Percentiles rank a stretch among this genome's conserved stretches.
phyloP scores from a whole-genome alignment of 2,113 vertebrate genomes.

The Malurus cyaneus region DNA sequence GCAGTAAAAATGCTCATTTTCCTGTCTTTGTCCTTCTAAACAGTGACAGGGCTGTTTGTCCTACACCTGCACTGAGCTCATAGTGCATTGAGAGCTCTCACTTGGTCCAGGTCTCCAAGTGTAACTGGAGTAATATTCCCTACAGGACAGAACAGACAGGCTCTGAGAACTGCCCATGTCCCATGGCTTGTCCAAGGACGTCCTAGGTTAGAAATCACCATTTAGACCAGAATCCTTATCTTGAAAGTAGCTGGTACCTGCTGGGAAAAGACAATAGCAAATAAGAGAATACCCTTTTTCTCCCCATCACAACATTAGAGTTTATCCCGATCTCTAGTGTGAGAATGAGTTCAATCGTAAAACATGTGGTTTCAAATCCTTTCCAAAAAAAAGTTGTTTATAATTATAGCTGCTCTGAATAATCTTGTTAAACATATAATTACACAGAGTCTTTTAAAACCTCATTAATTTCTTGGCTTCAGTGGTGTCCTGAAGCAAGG shows the following conservation, averaged over 20 bases:
- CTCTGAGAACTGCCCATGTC: not conserved
- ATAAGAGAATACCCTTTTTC: not conserved
- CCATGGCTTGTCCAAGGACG: not conserved
- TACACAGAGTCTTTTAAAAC: conserved; percentile 33
- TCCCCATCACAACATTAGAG: not conserved
- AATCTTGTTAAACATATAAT: conserved; percentile 57
- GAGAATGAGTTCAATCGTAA: conserved; percentile 12
- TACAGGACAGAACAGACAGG: not conserved
- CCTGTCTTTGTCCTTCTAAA: not conserved
- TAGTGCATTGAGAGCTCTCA: not conserved
- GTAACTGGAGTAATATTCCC: not conserved
- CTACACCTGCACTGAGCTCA: fast-evolving
- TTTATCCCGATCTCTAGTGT: not conserved
- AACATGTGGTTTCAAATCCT: conserved; percentile 30
- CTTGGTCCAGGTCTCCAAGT: not conserved
- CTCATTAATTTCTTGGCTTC: conserved; percentile 44
- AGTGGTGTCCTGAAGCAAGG: not conserved
- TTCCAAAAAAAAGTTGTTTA: conserved; percentile 36
- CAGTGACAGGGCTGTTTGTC: not conserved
- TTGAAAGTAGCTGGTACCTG: not conserved
- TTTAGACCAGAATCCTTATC: not conserved
- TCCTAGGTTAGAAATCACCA: not conserved
- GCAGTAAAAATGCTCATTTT: not conserved
- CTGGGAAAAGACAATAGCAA: not conserved
- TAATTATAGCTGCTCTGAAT: conserved; percentile 34